phyloP scores from a whole-genome alignment of 2,888 invertebrate species.

The Margaritifera margaritifera region DNA sequence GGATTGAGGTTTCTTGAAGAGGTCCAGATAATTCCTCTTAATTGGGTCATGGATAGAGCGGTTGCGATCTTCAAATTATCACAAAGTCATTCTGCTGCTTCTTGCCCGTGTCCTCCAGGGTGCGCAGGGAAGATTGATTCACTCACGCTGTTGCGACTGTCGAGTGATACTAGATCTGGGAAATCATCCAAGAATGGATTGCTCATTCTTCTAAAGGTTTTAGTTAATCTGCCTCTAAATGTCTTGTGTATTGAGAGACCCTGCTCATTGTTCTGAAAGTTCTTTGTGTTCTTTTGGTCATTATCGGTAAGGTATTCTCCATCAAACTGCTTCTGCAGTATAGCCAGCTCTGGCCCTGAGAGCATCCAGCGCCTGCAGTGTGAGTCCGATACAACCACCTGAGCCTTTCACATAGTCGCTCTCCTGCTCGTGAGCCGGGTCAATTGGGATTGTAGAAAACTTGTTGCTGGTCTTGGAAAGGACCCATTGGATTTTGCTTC shows the following conservation, averaged over 20 bases:
- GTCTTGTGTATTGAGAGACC: background rate
- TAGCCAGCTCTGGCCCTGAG: background rate
- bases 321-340: background rate
- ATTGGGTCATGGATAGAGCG: background rate
- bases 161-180: background rate
- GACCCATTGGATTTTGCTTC: background rate
- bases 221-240: background rate
- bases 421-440: conserved; percentile 21
- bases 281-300: background rate
- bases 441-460: too few species aligned
- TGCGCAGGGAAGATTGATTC: background rate
- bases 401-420: conserved; percentile 26
- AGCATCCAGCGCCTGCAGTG: conserved; percentile 5
- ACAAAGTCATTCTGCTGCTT: background rate
- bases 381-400: conserved; percentile 23
- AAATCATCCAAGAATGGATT: conserved; percentile 1
- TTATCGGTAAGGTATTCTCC: background rate
- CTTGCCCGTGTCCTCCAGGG: background rate
- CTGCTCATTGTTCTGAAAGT: background rate
- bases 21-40: background rate
- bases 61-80: background rate
- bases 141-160: background rate
- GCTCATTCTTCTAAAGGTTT: background rate
- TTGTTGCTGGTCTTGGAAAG: conserved; percentile 2
- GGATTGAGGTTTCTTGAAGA: background rate